Percentiles rank a stretch among this genome's conserved stretches.
These are phyloP conservation scores for Ochotona curzoniae DNA, from an alignment of 2,113 vertebrate species.

Conservation along the genomic window DNA sequence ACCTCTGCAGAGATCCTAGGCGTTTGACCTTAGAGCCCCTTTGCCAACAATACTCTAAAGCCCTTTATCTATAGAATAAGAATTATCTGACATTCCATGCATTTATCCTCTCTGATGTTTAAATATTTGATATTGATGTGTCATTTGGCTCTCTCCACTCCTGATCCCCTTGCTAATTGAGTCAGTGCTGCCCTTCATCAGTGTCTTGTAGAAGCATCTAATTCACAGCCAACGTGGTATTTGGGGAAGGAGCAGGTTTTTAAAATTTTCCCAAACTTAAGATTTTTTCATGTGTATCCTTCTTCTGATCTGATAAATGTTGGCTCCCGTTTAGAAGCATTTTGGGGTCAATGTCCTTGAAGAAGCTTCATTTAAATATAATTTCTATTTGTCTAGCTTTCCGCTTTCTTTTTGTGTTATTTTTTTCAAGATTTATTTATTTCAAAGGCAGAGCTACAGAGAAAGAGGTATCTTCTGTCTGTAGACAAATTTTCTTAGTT, in stretches of 20 bases:
- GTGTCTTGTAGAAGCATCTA: not conserved
- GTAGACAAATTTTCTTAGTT: not conserved
- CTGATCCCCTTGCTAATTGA: not conserved
- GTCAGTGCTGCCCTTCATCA: not conserved
- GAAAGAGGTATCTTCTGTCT: too few relatives aligned
- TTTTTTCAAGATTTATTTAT: not conserved
- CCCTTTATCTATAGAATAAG: not conserved
- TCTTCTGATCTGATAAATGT: constrained; percentile 25
- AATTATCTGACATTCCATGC: not conserved
- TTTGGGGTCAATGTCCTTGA: constrained; percentile 5
- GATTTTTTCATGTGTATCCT: not conserved
- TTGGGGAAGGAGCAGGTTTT: not conserved
- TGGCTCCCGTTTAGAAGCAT: not conserved
- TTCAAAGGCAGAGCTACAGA: not conserved
- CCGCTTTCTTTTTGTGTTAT: not conserved
- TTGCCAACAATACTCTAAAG: not conserved
- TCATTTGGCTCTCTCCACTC: not conserved
- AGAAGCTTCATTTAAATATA: not conserved
- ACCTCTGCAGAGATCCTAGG: not conserved
- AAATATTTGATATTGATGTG: not conserved
- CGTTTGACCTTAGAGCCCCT: not conserved
- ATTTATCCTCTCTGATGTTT: constrained; percentile 21
- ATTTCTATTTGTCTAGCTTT: not conserved
- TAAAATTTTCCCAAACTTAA: not conserved
- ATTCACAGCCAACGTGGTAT: not conserved